Evolutionary conservation across 1,140 invertebrate genomes (phyloP).

Genomic region (Pygmarrhopalites habei): DNA sequence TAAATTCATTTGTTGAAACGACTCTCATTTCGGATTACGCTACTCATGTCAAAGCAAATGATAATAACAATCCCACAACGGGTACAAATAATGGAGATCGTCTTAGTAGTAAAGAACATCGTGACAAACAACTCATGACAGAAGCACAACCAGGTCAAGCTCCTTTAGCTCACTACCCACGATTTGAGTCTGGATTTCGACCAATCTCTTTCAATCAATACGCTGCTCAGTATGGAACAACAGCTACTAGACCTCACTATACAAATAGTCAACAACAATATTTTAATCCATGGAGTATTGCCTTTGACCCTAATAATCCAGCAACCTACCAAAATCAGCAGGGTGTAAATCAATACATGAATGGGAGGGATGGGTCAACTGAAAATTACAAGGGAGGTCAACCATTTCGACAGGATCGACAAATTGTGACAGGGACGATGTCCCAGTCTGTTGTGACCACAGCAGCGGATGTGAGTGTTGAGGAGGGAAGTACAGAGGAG

Average conservation of each 20-base stretch:
- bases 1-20: conserved; percentile 24
- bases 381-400: background rate
- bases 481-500: background rate
- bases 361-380: background rate
- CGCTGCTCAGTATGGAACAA: conserved; percentile 19
- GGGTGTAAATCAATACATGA: background rate
- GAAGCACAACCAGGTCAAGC: background rate
- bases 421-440: background rate
- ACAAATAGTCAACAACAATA: conserved; percentile 17
- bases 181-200: conserved; percentile 29
- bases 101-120: background rate
- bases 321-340: background rate
- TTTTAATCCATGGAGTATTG: conserved; percentile 20
- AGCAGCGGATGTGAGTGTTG: background rate
- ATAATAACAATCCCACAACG: background rate
- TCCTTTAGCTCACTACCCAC: conserved; percentile 11
- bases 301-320: conserved; percentile 10
- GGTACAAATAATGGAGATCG: background rate
- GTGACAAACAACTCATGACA: no score
- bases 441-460: background rate
- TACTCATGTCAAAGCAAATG: background rate
- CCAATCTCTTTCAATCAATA: conserved; percentile 27
- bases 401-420: conserved; percentile 5
- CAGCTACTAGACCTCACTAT: conserved; percentile 5
- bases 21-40: background rate